phyloP scores from a whole-genome alignment of 2,888 invertebrate genomes.

The Cheilosia vernalis region DNA sequence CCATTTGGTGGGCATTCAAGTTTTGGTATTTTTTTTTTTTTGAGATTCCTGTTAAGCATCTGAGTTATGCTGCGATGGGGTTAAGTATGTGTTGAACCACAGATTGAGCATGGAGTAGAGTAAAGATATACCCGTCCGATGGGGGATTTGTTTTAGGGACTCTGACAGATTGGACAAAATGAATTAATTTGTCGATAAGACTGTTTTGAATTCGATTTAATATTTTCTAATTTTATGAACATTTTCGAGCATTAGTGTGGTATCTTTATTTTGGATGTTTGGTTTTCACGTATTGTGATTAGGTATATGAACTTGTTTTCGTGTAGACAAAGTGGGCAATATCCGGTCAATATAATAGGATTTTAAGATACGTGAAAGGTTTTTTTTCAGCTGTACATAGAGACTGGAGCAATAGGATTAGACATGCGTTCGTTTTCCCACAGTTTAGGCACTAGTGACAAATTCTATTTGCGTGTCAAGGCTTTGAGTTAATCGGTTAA shows the following conservation, averaged over 20 bases:
- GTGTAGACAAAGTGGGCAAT: not conserved
- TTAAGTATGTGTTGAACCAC: conserved; percentile 58
- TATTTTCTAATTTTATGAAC: conserved; percentile 26
- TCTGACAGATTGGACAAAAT: conserved; percentile 24
- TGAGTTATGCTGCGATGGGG: conserved; percentile 33
- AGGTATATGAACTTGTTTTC: conserved; percentile 1
- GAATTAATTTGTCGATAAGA: conserved; percentile 69
- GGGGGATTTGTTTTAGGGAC: conserved; percentile 49
- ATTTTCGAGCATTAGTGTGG: conserved; percentile 47
- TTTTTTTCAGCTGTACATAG: not conserved
- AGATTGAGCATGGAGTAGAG: conserved; percentile 29
- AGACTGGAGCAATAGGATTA: not conserved
- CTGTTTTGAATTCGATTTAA: conserved; percentile 24
- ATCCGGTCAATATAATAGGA: not conserved
- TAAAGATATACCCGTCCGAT: not conserved
- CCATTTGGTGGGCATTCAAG: conserved; percentile 9
- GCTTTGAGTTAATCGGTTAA: too few relatives aligned
- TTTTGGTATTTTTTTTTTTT: conserved; percentile 6
- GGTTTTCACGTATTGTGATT: not conserved
- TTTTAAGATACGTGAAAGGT: not conserved
- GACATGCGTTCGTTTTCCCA: not conserved
- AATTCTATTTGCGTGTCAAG: too few relatives aligned
- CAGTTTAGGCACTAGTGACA: not conserved
- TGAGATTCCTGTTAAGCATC: conserved; percentile 35
- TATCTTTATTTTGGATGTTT: conserved; percentile 8